These are phyloP conservation scores for Phyllotreta cruciferae DNA, from an alignment of 2,888 invertebrate genomes.

Conservation along the genomic window DNA sequence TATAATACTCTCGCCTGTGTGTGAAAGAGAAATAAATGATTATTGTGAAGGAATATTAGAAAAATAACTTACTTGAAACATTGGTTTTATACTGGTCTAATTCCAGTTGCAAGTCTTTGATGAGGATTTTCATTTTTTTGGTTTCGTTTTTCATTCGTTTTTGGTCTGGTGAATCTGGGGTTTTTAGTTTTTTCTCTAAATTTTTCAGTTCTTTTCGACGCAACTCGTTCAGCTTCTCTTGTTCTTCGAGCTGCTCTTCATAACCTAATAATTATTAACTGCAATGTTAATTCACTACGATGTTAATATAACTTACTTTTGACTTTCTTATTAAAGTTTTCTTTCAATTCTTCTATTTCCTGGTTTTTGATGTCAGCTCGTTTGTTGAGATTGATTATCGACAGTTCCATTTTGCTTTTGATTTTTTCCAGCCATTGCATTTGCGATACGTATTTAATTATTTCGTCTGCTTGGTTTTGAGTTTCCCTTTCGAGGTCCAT, in stretches of 20 bases:
- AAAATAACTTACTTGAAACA: slow-evolving; percentile 65
- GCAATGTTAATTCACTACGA: neutral
- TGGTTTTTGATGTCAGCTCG: slow-evolving; percentile 90
- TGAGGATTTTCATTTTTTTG: slow-evolving; percentile 85
- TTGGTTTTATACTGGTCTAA: slow-evolving; percentile 88
- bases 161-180: slow-evolving; percentile 78
- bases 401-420: slow-evolving; percentile 81
- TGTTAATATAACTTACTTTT: slow-evolving; percentile 65
- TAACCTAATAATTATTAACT: slow-evolving; percentile 67
- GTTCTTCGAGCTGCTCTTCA: slow-evolving; percentile 92
- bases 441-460: slow-evolving; percentile 90
- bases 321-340: slow-evolving; percentile 85
- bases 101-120: slow-evolving; percentile 91
- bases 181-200: slow-evolving; percentile 82
- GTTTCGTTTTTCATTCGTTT: slow-evolving; percentile 71
- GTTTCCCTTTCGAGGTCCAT: slow-evolving; percentile 86
- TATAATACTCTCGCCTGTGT: slow-evolving; percentile 66
- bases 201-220: slow-evolving; percentile 87
- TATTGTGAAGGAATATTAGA: neutral
- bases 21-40: neutral
- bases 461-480: slow-evolving; percentile 91
- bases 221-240: slow-evolving; percentile 86
- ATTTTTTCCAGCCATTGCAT: slow-evolving; percentile 86
- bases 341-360: slow-evolving; percentile 90
- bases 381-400: slow-evolving; percentile 64